phyloP scores from a whole-genome alignment of 2,888 invertebrate genomes.

The Beris morrisii region DNA sequence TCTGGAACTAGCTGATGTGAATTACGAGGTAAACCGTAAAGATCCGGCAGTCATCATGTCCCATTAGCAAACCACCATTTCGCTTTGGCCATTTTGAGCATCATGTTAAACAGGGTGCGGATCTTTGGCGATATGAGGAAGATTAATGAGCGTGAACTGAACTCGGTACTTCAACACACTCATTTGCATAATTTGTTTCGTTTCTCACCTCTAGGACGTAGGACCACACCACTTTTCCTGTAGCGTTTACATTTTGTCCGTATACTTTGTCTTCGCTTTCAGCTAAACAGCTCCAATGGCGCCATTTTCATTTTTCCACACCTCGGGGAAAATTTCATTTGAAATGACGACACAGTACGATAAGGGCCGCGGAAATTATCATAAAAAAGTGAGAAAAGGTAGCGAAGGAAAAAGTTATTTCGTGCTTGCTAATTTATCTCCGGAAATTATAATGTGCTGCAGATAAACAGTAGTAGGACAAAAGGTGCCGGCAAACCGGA shows the following conservation, averaged over 20 bases:
- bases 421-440: slow-evolving; percentile 38
- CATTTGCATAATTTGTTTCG: slow-evolving; percentile 40
- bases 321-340: slow-evolving; percentile 32
- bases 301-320: slow-evolving; percentile 16
- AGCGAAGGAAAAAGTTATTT: slow-evolving; percentile 36
- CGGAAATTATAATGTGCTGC: slow-evolving; percentile 39
- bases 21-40: slow-evolving; percentile 20
- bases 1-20: neutral
- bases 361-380: slow-evolving; percentile 38
- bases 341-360: slow-evolving; percentile 29
- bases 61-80: slow-evolving; percentile 27
- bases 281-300: neutral
- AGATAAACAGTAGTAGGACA: slow-evolving; percentile 31
- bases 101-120: slow-evolving; percentile 26
- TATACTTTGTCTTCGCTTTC: neutral
- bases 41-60: slow-evolving; percentile 33
- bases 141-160: slow-evolving; percentile 39
- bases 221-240: slow-evolving; percentile 2
- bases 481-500: neutral
- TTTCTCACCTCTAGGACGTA: slow-evolving; percentile 35
- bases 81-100: slow-evolving; percentile 30
- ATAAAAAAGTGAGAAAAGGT: slow-evolving; percentile 35
- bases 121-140: slow-evolving; percentile 36
- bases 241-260: neutral
- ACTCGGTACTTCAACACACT: slow-evolving; percentile 38